Evolutionary conservation across 2,888 invertebrate species (phyloP).

Genomic region (Choreutis nemorana): DNA sequence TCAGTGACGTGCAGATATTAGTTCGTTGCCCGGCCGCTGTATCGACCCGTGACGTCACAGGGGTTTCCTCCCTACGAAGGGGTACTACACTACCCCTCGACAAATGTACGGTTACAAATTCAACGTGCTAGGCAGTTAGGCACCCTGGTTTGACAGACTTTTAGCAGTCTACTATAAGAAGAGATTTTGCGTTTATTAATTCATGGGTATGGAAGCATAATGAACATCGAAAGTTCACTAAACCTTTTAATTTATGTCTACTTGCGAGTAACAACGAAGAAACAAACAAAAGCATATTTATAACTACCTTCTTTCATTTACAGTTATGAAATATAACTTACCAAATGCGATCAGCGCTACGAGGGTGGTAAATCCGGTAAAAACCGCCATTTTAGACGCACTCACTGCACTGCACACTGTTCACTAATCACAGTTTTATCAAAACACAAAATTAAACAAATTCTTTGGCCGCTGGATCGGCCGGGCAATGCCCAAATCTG

Average conservation of each 20-base stretch:
- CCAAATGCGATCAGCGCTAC: conserved; percentile 51
- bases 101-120: neutral
- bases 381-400: conserved; percentile 33
- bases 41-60: conserved; percentile 35
- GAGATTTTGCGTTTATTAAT: neutral
- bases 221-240: no score
- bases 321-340: conserved; percentile 20
- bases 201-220: no score
- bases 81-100: conserved; percentile 1
- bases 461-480: conserved; percentile 48
- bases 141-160: no score
- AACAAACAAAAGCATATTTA: no score
- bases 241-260: no score
- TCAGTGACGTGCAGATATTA: conserved; percentile 21
- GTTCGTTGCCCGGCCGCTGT: conserved; percentile 34
- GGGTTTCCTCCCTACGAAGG: conserved; percentile 10
- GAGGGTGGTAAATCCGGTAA: conserved; percentile 43
- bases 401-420: conserved; percentile 49
- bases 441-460: conserved; percentile 22
- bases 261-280: no score
- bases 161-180: conserved; percentile 1
- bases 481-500: conserved; percentile 56
- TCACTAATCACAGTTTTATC: conserved; percentile 25
- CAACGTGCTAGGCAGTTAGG: neutral
- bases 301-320: neutral